Base-by-base conservation (phyloP, 30 jellyfish, hydroid and myxozoan species). In the Aurelia aurita region DNA sequence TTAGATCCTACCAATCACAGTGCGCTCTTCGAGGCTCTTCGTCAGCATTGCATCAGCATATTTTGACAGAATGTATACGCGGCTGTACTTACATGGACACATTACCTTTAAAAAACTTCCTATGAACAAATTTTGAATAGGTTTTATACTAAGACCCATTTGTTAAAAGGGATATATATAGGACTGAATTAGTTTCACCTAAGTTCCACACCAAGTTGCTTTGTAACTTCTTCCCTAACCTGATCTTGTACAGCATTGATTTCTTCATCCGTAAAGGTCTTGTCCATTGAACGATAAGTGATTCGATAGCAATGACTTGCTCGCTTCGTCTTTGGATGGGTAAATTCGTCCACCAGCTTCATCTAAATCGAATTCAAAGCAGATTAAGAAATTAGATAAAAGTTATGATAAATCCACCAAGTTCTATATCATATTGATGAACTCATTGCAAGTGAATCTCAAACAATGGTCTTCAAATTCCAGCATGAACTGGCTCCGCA, bases 251-350 rank as follows among this genome's bases (percentile, higher is more conserved):
- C 51, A 1, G 86, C 77, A 60, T 96, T 96, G 65, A 90, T 91
- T 88, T 96, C 99, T 25, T 81, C 96, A 54, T 96, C 98, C 12
- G 95, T 82, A 27, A 96, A 83, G 21, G 98, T 90, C 25, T 94
- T 83, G 72, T 96, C 98, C 99, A 96, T 96, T 51, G 98, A 80
- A 6, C 99, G 97, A 55, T 91, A 96, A 11, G 98, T 91, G 59
- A 96, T 87, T 31, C 99, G 88, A 72, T 91, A 96, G 74, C 99
- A 96, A 14, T 49, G 90, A 68, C 98, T 87, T 6, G 81, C 62
- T 47, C 83, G 65, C 21, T 60, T 64, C 43, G 99, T 77, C 70
- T 86, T 82, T 64, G 98, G 97, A 43, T 90, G 97, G 5, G 79
- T 78, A 35, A 87, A 96, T 62, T 89, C 91, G 59, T 96, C 99